Evolutionary conservation across 1,140 invertebrate genomes (phyloP).

Genomic region (Drosophila kanapiae): DNA sequence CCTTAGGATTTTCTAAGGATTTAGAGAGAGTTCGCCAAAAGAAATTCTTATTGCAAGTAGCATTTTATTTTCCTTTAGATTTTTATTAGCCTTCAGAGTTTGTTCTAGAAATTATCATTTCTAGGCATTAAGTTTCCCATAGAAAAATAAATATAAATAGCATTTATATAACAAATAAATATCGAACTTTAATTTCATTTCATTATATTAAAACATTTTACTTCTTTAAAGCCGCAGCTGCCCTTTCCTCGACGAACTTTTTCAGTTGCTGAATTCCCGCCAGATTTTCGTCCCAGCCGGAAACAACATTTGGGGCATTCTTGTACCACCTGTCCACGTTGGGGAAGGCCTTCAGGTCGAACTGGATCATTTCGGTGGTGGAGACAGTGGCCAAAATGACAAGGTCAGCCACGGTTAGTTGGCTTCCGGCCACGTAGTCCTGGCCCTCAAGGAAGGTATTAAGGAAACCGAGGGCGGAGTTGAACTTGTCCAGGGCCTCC

Average conservation of each 20-base stretch:
- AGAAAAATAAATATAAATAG: too few species aligned
- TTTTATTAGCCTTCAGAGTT: too few species aligned
- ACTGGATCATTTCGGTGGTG: constrained; percentile 88
- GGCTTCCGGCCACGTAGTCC: constrained; percentile 88
- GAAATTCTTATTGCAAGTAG: too few species aligned
- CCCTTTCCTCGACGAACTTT: not conserved
- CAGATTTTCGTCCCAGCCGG: constrained; percentile 85
- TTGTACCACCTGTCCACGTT: constrained; percentile 90
- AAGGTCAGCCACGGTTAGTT: constrained; percentile 91
- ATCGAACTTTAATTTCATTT: not conserved
- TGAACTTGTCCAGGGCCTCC: constrained; percentile 88
- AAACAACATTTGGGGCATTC: constrained; percentile 88
- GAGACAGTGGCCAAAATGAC: constrained; percentile 88
- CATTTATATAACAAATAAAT: not conserved
- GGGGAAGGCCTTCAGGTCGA: constrained; percentile 88
- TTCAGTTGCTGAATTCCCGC: constrained; percentile 21
- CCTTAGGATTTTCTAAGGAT: too few species aligned
- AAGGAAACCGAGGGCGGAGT: constrained; percentile 87
- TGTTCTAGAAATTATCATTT: too few species aligned
- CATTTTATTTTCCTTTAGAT: too few species aligned
- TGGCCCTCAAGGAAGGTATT: constrained; percentile 89
- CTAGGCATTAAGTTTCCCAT: not conserved
- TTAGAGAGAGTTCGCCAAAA: too few species aligned
- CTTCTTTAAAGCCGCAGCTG: not conserved
- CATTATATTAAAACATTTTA: not conserved